Percentiles rank a stretch among this genome's conserved stretches.
These are phyloP conservation scores for Dysmachus trigonus DNA, from an alignment of 2,888 invertebrate species.

Conservation along the genomic window DNA sequence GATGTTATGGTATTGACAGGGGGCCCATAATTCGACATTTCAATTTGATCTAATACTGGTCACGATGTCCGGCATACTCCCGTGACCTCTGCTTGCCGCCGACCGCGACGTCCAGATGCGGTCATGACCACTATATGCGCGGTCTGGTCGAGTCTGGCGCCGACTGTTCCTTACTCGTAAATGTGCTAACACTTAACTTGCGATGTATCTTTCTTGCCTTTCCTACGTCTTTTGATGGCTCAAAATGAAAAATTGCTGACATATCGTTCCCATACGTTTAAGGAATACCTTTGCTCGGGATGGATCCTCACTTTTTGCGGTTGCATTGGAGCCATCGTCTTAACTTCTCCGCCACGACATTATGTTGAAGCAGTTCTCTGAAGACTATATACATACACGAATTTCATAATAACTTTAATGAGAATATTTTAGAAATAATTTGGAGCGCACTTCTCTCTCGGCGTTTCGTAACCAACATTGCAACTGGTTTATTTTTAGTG, in stretches of 20 bases:
- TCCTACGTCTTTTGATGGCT: conserved; percentile 22
- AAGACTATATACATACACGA: not conserved
- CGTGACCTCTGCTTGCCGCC: not conserved
- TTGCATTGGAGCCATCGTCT: not conserved
- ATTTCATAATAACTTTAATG: conserved; percentile 4
- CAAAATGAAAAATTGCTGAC: conserved; percentile 39
- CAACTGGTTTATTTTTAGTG: not conserved
- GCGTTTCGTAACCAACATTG: not conserved
- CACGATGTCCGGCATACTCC: not conserved
- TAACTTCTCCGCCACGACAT: not conserved
- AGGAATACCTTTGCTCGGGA: conserved; percentile 6
- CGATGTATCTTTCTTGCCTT: not conserved
- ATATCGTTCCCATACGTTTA: conserved; percentile 37
- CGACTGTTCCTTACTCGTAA: not conserved
- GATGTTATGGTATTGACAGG: conserved; percentile 27
- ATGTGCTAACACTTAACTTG: conserved; percentile 25
- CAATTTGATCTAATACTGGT: conserved; percentile 37
- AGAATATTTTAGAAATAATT: not conserved
- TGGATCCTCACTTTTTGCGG: conserved; percentile 19
- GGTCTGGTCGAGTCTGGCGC: not conserved
- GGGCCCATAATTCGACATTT: conserved; percentile 33
- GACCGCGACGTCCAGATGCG: not conserved
- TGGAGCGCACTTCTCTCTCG: not conserved
- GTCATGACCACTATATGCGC: conserved; percentile 13
- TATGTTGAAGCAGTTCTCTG: not conserved